These are phyloP conservation scores for Zosterops japonicus DNA, from an alignment of 2,113 vertebrate species.

Conservation along the genomic window DNA sequence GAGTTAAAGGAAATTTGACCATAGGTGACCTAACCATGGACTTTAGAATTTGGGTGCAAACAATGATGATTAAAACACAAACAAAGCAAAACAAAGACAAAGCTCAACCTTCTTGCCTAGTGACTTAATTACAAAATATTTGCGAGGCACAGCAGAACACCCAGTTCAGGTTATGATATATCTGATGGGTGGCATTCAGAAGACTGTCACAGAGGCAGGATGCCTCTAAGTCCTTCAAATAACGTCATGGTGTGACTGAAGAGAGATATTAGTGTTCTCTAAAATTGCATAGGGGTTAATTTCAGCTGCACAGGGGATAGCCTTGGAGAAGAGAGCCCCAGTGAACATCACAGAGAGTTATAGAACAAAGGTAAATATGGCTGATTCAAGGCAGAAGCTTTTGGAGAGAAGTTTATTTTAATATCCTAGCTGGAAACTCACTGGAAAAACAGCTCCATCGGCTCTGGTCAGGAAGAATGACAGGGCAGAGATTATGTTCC, in stretches of 20 bases:
- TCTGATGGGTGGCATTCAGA: not conserved
- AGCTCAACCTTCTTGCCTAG: not conserved
- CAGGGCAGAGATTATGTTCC: not conserved
- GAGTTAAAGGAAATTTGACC: not conserved
- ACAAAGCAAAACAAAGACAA: not conserved
- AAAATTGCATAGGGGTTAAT: not conserved
- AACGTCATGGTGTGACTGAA: not conserved
- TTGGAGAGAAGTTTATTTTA: not conserved
- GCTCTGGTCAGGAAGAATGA: not conserved
- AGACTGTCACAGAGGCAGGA: not conserved
- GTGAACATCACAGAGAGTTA: not conserved
- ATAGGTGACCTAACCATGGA: not conserved
- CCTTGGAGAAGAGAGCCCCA: not conserved
- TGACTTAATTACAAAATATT: not conserved
- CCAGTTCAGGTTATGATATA: not conserved
- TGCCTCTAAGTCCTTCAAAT: not conserved
- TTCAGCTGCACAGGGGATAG: not conserved
- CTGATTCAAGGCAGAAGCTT: not conserved
- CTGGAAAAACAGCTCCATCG: not conserved
- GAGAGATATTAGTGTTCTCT: not conserved
- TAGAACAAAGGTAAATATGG: not conserved
- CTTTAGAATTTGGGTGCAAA: slow-evolving; percentile 43
- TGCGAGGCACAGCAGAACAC: not conserved
- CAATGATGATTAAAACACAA: not conserved
- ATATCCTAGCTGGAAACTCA: slow-evolving; percentile 8